phyloP scores from a whole-genome alignment of 2,113 vertebrate species.

The Galemys pyrenaicus region DNA sequence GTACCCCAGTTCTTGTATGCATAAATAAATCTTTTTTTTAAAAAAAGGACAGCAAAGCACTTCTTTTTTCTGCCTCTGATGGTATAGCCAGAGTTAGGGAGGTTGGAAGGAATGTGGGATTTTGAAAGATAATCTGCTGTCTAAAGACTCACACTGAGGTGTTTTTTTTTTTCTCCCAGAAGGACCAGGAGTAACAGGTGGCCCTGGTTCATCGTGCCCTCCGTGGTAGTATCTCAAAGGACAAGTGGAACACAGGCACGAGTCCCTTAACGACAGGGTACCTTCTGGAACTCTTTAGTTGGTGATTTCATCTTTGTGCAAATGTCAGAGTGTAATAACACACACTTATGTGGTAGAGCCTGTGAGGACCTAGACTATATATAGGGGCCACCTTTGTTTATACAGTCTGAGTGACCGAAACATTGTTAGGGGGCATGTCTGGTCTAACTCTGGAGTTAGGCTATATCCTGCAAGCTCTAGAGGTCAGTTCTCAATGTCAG shows the following conservation, averaged over 20 bases:
- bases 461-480: neutral
- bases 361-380: too few relatives aligned
- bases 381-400: neutral
- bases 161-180: neutral
- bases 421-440: neutral
- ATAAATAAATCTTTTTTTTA: too few relatives aligned
- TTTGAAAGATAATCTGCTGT: neutral
- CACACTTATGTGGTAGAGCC: neutral
- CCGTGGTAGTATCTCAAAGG: neutral
- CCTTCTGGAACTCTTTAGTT: too few relatives aligned
- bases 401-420: neutral
- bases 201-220: neutral
- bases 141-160: neutral
- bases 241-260: neutral
- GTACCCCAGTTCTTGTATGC: too few relatives aligned
- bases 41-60: too few relatives aligned
- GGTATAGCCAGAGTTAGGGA: neutral
- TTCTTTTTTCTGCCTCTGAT: neutral
- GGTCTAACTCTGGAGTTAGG: neutral
- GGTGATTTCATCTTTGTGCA: neutral
- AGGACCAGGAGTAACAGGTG: neutral
- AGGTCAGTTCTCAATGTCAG: neutral
- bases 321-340: neutral
- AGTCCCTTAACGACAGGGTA: too few relatives aligned
- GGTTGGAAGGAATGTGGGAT: neutral